These are phyloP conservation scores for Amblyornis subalaris DNA, from an alignment of 2,113 vertebrate species.

Conservation along the genomic window DNA sequence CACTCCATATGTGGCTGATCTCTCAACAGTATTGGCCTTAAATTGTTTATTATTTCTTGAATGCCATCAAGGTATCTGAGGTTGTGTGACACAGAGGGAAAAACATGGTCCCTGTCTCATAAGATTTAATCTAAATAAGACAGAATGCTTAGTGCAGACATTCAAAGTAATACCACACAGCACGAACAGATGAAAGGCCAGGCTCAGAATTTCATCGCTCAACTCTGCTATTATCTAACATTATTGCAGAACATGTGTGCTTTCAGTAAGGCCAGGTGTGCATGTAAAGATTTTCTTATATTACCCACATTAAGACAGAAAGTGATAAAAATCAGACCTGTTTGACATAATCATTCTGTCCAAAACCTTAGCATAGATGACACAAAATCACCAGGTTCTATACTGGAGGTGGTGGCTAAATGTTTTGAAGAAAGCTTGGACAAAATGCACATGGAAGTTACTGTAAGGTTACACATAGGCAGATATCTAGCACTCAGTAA, in stretches of 20 bases:
- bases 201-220: constrained; percentile 16
- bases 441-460: not conserved
- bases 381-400: not conserved
- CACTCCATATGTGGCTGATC: not conserved
- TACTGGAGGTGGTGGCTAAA: not conserved
- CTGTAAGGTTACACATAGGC: not conserved
- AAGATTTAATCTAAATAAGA: not conserved
- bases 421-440: not conserved
- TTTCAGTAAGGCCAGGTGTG: constrained; percentile 21
- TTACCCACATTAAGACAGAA: not conserved
- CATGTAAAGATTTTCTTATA: not conserved
- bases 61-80: not conserved
- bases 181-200: not conserved
- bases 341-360: not conserved
- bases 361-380: not conserved
- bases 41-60: constrained; percentile 26
- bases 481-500: not conserved
- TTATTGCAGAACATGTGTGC: not conserved
- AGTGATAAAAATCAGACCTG: constrained; percentile 4
- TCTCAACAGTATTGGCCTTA: not conserved
- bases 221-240: not conserved
- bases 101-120: not conserved
- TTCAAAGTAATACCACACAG: constrained; percentile 5
- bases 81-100: not conserved
- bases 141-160: not conserved